A percentile compares a stretch with the other conserved stretches of the same genome.
phyloP scores from a whole-genome alignment of 1,140 invertebrate species.

The Zaprionus ghesquierei region DNA sequence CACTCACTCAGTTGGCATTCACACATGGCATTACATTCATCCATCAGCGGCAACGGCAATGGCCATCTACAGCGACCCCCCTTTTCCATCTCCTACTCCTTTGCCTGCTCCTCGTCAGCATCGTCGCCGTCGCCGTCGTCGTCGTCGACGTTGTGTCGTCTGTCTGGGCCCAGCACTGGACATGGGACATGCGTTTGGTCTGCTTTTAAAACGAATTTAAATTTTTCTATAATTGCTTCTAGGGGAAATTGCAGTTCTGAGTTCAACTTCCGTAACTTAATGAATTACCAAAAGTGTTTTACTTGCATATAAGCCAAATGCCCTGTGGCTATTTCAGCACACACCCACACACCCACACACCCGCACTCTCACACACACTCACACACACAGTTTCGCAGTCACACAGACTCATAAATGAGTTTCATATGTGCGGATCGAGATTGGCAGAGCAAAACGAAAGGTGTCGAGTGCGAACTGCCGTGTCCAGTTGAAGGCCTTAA shows the following conservation, averaged over 20 bases:
- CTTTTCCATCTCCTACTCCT: background rate
- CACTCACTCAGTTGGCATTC: slow-evolving; percentile 16
- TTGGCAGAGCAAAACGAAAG: background rate
- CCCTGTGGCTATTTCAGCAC: slow-evolving; percentile 55
- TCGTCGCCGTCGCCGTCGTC: background rate
- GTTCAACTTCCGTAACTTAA: slow-evolving; percentile 83
- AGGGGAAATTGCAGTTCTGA: slow-evolving; percentile 83
- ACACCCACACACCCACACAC: background rate
- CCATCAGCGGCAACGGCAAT: slow-evolving; percentile 53
- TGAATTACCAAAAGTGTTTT: slow-evolving; percentile 82
- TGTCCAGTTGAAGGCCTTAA: background rate
- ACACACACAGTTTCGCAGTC: background rate
- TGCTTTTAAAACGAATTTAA: slow-evolving; percentile 82
- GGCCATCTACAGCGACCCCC: slow-evolving; percentile 19
- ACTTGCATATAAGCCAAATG: slow-evolving; percentile 69
- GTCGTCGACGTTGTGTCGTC: slow-evolving; percentile 17
- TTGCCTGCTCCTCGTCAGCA: background rate
- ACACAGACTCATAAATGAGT: background rate
- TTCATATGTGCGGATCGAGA: background rate
- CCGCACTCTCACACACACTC: background rate
- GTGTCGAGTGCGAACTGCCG: background rate
- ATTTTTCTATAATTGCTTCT: slow-evolving; percentile 83
- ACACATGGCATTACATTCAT: slow-evolving; percentile 65
- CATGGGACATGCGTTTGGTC: slow-evolving; percentile 62
- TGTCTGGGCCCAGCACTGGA: slow-evolving; percentile 48